Conservation (phyloP, 2,797 vertebrate genomes). For the Diglossa cyanea region DNA sequence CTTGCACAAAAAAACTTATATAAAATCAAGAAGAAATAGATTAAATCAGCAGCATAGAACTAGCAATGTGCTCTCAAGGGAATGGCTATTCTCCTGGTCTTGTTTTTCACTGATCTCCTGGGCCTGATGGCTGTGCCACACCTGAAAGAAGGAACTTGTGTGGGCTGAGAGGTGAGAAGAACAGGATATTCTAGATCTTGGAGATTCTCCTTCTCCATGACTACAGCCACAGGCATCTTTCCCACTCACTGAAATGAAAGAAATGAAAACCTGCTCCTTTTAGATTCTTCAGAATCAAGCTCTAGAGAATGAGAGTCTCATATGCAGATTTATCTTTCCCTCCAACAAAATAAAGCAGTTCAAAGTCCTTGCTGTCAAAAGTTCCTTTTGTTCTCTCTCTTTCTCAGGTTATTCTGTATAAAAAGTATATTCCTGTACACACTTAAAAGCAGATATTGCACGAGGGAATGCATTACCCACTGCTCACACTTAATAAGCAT, state of each 20-base stretch:
- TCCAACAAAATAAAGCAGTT: neutral
- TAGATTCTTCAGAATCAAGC: neutral
- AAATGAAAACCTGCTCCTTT: neutral
- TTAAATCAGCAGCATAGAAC: neutral
- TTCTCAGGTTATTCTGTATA: neutral
- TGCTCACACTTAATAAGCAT: conserved; percentile 38
- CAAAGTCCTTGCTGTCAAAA: neutral
- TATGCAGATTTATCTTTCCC: neutral
- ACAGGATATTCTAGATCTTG: neutral
- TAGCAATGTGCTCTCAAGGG: neutral
- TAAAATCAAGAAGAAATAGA: neutral
- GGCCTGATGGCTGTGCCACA: neutral
- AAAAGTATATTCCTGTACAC: neutral
- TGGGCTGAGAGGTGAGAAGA: neutral
- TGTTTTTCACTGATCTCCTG: neutral
- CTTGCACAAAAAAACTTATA: neutral
- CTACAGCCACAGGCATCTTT: neutral
- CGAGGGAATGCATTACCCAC: neutral
- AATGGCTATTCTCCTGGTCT: neutral
- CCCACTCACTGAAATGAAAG: neutral
- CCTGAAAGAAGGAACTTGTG: neutral
- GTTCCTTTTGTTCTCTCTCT: neutral
- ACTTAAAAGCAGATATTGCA: neutral
- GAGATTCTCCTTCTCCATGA: neutral
- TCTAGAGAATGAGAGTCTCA: neutral